Conservation (phyloP, 2,888 invertebrate species). For the Erebia palarica region DNA sequence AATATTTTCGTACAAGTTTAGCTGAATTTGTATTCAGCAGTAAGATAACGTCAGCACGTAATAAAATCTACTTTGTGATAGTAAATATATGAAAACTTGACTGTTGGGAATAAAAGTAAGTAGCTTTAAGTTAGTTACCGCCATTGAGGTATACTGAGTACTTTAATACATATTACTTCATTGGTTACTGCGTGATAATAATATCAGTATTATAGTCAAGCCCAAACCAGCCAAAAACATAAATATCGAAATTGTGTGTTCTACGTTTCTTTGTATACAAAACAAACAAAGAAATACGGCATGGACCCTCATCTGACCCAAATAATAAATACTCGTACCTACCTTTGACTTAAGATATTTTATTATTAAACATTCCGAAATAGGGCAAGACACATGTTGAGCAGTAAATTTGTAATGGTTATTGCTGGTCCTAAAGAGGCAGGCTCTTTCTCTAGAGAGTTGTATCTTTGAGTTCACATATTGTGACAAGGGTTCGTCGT, state of each 20-base stretch:
- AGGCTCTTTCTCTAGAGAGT: conserved; percentile 39
- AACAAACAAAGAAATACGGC: not conserved
- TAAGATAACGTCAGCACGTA: too few relatives aligned
- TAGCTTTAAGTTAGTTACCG: too few relatives aligned
- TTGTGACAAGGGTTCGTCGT: conserved; percentile 40
- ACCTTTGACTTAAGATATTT: conserved; percentile 7
- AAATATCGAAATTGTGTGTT: not conserved
- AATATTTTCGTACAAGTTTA: not conserved
- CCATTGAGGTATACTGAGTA: too few relatives aligned
- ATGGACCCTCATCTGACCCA: not conserved
- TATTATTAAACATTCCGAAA: conserved; percentile 17
- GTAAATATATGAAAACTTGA: not conserved
- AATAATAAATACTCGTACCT: not conserved
- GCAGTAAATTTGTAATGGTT: conserved; percentile 30
- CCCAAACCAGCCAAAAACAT: not conserved
- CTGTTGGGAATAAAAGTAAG: not conserved
- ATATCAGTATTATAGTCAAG: not conserved
- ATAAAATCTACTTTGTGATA: not conserved
- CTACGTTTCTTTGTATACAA: not conserved
- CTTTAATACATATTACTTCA: too few relatives aligned
- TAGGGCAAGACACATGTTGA: conserved; percentile 13
- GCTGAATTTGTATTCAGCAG: conserved; percentile 1
- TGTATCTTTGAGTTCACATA: conserved; percentile 41
- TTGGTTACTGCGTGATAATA: too few relatives aligned
- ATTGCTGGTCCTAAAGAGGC: conserved; percentile 34